Percentiles rank a stretch among this genome's conserved stretches.
These are phyloP conservation scores for Diaperis boleti DNA, from an alignment of 2,888 invertebrate genomes.

Conservation along the genomic window DNA sequence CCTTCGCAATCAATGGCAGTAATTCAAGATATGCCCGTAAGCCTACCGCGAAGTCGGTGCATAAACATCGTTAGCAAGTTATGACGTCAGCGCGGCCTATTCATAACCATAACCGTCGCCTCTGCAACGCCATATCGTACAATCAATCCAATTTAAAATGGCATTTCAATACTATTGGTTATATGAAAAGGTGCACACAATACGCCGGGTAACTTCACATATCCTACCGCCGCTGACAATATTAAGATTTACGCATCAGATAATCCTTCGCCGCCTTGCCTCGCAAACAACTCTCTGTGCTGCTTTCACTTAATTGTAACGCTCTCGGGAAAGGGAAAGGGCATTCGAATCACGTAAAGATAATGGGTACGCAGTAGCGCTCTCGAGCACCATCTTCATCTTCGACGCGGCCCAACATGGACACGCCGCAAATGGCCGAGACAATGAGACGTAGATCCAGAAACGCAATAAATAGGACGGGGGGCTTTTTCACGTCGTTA, in stretches of 20 bases:
- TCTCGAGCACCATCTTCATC: slow-evolving; percentile 31
- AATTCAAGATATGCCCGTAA: too few species aligned
- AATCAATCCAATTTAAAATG: slow-evolving; percentile 64
- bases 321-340: slow-evolving; percentile 41
- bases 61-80: neutral
- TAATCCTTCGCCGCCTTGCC: slow-evolving; percentile 45
- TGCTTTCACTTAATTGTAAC: slow-evolving; percentile 38
- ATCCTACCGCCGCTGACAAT: slow-evolving; percentile 55
- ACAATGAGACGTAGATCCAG: slow-evolving; percentile 39
- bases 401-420: slow-evolving; percentile 47
- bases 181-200: slow-evolving; percentile 54
- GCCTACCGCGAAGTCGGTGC: too few species aligned
- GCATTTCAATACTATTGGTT: slow-evolving; percentile 60
- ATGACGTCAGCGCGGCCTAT: slow-evolving; percentile 25
- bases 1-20: too few species aligned
- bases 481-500: slow-evolving; percentile 45
- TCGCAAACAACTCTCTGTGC: slow-evolving; percentile 3
- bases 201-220: slow-evolving; percentile 43
- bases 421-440: slow-evolving; percentile 37
- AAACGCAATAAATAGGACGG: slow-evolving; percentile 30
- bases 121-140: slow-evolving; percentile 60
- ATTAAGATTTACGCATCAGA: slow-evolving; percentile 60
- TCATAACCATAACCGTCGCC: slow-evolving; percentile 35
- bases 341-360: slow-evolving; percentile 38
- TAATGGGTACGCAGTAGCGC: slow-evolving; percentile 22